phyloP scores from a whole-genome alignment of 2,888 invertebrate genomes.

The Andrena hattorfiana region DNA sequence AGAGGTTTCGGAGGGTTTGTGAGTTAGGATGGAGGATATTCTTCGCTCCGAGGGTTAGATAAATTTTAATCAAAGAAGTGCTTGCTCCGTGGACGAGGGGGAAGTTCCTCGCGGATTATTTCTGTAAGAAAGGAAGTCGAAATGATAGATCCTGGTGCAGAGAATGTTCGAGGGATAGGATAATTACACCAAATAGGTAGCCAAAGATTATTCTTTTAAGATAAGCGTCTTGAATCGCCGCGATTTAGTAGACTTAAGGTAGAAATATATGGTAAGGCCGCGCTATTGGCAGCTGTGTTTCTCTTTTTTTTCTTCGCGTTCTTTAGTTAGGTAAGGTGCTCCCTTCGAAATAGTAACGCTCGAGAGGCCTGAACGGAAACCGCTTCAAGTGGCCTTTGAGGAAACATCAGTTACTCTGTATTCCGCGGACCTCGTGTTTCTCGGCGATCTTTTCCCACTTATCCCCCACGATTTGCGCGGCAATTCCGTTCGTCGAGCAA shows the following conservation, averaged over 20 bases:
- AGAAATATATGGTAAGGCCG: constrained; percentile 50
- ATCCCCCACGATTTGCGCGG: constrained; percentile 5
- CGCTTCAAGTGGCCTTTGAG: constrained; percentile 77
- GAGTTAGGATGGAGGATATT: background rate
- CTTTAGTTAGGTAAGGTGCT: constrained; percentile 66
- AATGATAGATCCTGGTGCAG: background rate
- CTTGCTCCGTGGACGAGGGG: background rate
- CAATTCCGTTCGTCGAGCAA: background rate
- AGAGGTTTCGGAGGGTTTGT: background rate
- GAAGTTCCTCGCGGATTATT: background rate
- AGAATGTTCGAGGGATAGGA: background rate
- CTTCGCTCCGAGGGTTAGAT: background rate
- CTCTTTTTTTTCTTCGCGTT: constrained; percentile 42
- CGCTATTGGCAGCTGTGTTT: constrained; percentile 68
- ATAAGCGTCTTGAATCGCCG: constrained; percentile 21
- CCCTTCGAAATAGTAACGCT: constrained; percentile 69
- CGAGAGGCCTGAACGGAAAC: constrained; percentile 76
- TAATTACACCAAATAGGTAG: constrained; percentile 50
- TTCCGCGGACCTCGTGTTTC: constrained; percentile 49
- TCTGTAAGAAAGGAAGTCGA: background rate
- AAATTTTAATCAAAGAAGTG: background rate
- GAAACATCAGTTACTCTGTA: constrained; percentile 60
- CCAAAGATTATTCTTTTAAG: constrained; percentile 41
- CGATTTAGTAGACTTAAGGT: constrained; percentile 52
- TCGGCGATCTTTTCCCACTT: constrained; percentile 47